Conservation (phyloP, 2,888 invertebrate genomes). For the Argyresthia albistria region DNA sequence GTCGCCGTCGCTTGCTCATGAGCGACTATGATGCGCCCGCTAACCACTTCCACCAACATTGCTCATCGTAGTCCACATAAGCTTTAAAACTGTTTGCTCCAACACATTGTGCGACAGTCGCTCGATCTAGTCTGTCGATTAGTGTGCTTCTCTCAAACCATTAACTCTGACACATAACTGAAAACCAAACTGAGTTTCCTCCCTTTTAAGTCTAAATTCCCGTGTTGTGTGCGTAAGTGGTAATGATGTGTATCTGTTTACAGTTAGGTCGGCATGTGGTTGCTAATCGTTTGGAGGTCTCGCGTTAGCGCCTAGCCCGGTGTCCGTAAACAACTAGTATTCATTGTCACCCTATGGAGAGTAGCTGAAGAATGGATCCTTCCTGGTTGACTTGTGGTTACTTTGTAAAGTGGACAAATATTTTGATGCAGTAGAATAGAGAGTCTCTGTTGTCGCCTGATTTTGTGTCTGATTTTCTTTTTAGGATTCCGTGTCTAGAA, state of each 20-base stretch:
- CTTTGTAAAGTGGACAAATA: too few relatives aligned
- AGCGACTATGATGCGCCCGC: conserved; percentile 58
- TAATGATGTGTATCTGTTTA: conserved; percentile 50
- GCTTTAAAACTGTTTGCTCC: conserved; percentile 66
- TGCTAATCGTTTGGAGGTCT: conserved; percentile 57
- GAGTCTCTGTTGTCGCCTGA: too few relatives aligned
- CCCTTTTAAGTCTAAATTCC: conserved; percentile 20
- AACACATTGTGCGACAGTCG: conserved; percentile 33
- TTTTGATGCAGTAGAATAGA: too few relatives aligned
- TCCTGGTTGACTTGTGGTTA: background rate
- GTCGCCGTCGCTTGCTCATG: conserved; percentile 30
- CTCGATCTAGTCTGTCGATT: conserved; percentile 54
- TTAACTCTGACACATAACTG: too few relatives aligned
- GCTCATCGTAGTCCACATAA: conserved; percentile 50
- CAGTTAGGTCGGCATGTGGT: conserved; percentile 63
- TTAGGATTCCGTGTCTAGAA: too few relatives aligned
- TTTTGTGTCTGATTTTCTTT: too few relatives aligned
- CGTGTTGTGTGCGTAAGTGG: conserved; percentile 33
- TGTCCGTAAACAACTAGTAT: conserved; percentile 60
- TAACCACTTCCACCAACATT: conserved; percentile 63
- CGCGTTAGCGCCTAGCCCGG: conserved; percentile 69
- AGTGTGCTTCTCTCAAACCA: conserved; percentile 13
- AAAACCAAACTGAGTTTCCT: conserved; percentile 7
- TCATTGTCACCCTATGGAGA: conserved; percentile 48
- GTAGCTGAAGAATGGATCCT: conserved; percentile 31